Percentiles rank a stretch among this genome's conserved stretches.
Evolutionary conservation across 2,888 invertebrate species (phyloP).

Genomic region (Carcina quercana): DNA sequence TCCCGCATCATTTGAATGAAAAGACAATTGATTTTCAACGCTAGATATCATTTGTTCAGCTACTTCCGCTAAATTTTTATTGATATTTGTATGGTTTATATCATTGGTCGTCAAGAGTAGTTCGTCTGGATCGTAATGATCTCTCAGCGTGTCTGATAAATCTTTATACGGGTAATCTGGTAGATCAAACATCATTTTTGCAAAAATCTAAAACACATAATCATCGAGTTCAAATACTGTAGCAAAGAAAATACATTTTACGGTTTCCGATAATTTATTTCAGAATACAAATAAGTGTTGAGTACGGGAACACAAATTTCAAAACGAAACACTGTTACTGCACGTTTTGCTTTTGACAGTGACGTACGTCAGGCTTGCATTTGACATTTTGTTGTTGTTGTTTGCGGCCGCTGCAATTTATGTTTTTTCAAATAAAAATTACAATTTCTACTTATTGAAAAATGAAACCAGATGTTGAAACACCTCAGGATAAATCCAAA

Average conservation of each 20-base stretch:
- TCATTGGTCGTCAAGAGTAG: conserved; percentile 30
- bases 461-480: conserved; percentile 49
- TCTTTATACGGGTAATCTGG: conserved; percentile 64
- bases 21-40: conserved; percentile 38
- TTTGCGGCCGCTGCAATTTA: conserved; percentile 15
- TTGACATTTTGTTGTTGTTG: conserved; percentile 19
- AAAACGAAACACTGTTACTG: too few species aligned
- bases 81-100: conserved; percentile 13
- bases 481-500: conserved; percentile 57
- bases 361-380: too few species aligned
- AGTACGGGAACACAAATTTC: too few species aligned
- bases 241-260: too few species aligned
- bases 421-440: conserved; percentile 13
- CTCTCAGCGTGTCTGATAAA: conserved; percentile 37
- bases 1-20: conserved; percentile 46
- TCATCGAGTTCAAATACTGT: too few species aligned
- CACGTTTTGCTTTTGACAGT: too few species aligned
- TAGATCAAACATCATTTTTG: conserved; percentile 62
- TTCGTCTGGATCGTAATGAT: conserved; percentile 46
- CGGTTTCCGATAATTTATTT: too few species aligned
- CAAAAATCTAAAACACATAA: conserved; percentile 22
- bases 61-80: conserved; percentile 26
- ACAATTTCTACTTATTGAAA: conserved; percentile 16
- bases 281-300: too few species aligned
- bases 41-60: conserved; percentile 32